phyloP scores from a whole-genome alignment of 1,140 invertebrate genomes.

The Megalonaias nervosa region DNA sequence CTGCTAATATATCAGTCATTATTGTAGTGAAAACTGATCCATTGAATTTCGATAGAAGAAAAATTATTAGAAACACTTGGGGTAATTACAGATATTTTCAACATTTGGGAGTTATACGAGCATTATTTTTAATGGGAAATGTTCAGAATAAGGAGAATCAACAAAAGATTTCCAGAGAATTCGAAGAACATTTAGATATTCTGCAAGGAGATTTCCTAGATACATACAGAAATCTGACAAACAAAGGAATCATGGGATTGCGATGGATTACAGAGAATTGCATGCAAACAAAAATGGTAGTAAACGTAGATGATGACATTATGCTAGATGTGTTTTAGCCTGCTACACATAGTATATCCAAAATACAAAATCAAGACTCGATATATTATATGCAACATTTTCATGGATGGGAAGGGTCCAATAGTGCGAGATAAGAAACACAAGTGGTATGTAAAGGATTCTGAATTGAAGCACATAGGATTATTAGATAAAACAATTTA shows the following conservation, averaged over 20 bases:
- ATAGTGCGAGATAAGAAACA: constrained; percentile 28
- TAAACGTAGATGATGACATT: constrained; percentile 93
- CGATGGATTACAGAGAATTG: constrained; percentile 83
- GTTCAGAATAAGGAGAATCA: constrained; percentile 64
- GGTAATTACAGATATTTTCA: constrained; percentile 35
- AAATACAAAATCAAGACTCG: constrained; percentile 7
- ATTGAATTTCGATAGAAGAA: constrained; percentile 38
- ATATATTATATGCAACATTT: constrained; percentile 33
- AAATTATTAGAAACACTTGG: constrained; percentile 57
- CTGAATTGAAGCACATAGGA: constrained; percentile 15
- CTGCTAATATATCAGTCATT: constrained; percentile 13
- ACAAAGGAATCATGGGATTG: constrained; percentile 76
- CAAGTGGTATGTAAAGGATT: constrained; percentile 33
- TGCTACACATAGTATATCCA: constrained; percentile 9
- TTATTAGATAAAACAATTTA: constrained; percentile 8
- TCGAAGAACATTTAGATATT: constrained; percentile 44
- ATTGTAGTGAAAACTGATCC: constrained; percentile 48
- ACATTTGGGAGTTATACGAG: constrained; percentile 22
- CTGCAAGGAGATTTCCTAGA: constrained; percentile 59
- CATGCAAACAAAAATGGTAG: constrained; percentile 77
- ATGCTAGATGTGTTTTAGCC: constrained; percentile 80
- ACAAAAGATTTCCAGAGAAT: constrained; percentile 30
- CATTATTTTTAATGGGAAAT: constrained; percentile 81
- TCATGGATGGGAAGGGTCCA: constrained; percentile 4
- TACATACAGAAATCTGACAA: constrained; percentile 51